phyloP scores from a whole-genome alignment of 2,888 invertebrate species.

The Itoplectis maculator region DNA sequence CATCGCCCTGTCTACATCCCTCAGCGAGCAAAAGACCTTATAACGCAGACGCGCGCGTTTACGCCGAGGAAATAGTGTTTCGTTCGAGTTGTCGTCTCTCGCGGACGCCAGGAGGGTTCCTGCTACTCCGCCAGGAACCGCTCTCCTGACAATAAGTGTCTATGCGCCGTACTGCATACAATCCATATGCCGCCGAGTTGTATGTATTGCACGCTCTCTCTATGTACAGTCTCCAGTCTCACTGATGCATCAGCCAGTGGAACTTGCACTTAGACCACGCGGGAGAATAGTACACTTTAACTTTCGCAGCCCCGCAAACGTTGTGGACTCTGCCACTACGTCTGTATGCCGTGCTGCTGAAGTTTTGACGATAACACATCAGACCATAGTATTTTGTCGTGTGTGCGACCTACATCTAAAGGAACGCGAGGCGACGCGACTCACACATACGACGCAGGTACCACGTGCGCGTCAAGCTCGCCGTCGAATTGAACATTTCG shows the following conservation, averaged over 20 bases:
- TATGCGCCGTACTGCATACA: background rate
- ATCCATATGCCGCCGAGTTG: constrained; percentile 14
- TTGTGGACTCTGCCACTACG: constrained; percentile 7
- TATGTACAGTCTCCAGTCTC: background rate
- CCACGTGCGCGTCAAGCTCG: constrained; percentile 6
- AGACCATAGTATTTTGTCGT: constrained; percentile 11
- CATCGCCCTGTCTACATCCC: background rate
- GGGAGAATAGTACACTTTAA: constrained; percentile 22
- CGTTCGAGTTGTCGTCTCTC: constrained; percentile 55
- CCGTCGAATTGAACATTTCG: constrained; percentile 4
- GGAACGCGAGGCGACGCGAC: constrained; percentile 16
- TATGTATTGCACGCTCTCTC: background rate
- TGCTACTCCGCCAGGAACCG: constrained; percentile 10
- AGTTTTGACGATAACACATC: constrained; percentile 43
- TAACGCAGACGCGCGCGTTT: constrained; percentile 32
- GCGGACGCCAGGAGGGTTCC: constrained; percentile 25
- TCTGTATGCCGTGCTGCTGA: constrained; percentile 1
- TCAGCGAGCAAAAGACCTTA: background rate
- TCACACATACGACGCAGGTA: background rate
- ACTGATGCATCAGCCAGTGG: constrained; percentile 2
- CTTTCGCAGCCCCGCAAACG: background rate
- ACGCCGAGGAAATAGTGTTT: constrained; percentile 48
- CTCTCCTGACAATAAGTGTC: constrained; percentile 10
- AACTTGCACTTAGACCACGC: constrained; percentile 9
- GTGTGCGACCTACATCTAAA: constrained; percentile 24